Evolutionary conservation across 1,140 invertebrate genomes (phyloP).

Genomic region (Lordiphosa stackelbergi): DNA sequence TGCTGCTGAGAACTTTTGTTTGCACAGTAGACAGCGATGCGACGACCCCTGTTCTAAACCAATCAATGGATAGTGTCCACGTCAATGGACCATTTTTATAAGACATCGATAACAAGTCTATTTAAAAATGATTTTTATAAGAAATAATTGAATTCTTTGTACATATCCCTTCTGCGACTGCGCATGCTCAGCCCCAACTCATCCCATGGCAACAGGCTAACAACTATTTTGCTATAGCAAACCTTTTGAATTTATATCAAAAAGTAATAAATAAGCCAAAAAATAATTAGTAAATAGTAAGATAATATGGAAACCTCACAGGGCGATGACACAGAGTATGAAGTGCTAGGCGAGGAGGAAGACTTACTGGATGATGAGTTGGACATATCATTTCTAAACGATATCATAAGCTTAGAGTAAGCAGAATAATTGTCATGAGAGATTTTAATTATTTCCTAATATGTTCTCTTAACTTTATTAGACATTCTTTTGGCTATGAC

Average conservation of each 20-base stretch:
- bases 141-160: too few relatives aligned
- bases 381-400: constrained; percentile 36
- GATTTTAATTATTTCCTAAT: too few relatives aligned
- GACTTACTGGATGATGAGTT: constrained; percentile 12
- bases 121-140: too few relatives aligned
- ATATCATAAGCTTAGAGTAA: constrained; percentile 55
- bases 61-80: too few relatives aligned
- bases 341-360: constrained; percentile 43
- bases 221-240: constrained; percentile 23
- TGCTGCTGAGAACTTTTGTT: too few relatives aligned
- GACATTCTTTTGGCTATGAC: constrained; percentile 92
- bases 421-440: background rate
- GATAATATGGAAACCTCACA: constrained; percentile 37
- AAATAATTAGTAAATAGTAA: constrained; percentile 14
- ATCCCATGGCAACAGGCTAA: constrained; percentile 46
- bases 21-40: too few relatives aligned
- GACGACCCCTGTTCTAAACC: too few relatives aligned
- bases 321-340: constrained; percentile 11
- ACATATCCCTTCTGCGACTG: background rate
- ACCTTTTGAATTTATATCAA: constrained; percentile 44
- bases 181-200: constrained; percentile 31
- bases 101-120: too few relatives aligned
- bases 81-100: too few relatives aligned
- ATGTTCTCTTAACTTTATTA: constrained; percentile 51
- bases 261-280: constrained; percentile 24